Percentiles rank a stretch among this genome's conserved stretches.
phyloP scores from a whole-genome alignment of 2,113 vertebrate species.

The Spea multiplicata region DNA sequence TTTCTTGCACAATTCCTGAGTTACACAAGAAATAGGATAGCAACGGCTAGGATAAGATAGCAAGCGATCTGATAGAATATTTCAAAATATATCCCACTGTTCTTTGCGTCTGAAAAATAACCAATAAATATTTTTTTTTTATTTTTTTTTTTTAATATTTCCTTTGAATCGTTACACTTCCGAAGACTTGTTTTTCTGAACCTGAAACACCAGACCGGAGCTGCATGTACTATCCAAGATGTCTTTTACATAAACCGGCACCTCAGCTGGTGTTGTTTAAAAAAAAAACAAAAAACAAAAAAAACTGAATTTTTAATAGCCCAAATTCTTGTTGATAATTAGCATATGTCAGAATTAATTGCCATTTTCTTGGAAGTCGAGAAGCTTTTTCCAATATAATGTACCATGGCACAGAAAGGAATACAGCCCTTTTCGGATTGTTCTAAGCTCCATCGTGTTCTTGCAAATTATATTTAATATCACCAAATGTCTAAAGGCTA shows the following conservation, averaged over 20 bases:
- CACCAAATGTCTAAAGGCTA: not conserved
- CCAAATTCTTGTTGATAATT: conserved; percentile 2
- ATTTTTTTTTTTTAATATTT: not conserved
- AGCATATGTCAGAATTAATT: conserved; percentile 7
- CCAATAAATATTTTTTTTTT: not conserved
- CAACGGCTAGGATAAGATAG: too few relatives aligned
- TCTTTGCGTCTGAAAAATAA: not conserved
- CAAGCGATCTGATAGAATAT: not conserved
- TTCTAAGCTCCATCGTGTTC: not conserved
- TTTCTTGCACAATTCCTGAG: too few relatives aligned
- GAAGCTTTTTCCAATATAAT: not conserved
- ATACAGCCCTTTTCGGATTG: not conserved
- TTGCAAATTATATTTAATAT: not conserved
- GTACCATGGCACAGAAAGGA: not conserved
- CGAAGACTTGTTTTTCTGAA: conserved; percentile 7
- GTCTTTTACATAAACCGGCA: not conserved
- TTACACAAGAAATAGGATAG: too few relatives aligned
- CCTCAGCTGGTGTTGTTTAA: conserved; percentile 22
- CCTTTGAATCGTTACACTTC: not conserved
- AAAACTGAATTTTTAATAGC: not conserved
- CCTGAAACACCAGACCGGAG: not conserved
- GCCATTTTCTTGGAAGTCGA: conserved; percentile 5
- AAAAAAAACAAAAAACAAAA: not conserved
- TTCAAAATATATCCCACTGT: not conserved
- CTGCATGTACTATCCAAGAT: not conserved